phyloP scores from a whole-genome alignment of 2,797 vertebrate genomes.

The Apogon talboti region DNA sequence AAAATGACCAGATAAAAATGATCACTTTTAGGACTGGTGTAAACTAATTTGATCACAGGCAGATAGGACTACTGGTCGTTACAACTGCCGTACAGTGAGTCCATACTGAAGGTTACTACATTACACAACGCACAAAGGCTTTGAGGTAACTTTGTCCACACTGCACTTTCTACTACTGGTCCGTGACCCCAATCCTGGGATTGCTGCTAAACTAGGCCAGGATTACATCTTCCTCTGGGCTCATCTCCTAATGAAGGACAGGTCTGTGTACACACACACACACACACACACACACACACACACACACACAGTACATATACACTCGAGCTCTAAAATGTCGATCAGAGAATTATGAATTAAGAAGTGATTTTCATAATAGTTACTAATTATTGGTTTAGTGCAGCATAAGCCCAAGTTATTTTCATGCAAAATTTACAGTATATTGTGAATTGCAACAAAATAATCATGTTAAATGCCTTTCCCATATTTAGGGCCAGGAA shows the following conservation, averaged over 20 bases:
- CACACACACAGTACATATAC: neutral
- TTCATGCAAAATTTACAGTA: too few relatives aligned
- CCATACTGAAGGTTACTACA: conserved; percentile 50
- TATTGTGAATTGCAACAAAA: too few relatives aligned
- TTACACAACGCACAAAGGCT: conserved; percentile 59
- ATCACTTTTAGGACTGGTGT: neutral
- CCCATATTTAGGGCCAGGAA: too few relatives aligned
- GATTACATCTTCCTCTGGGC: conserved; percentile 76
- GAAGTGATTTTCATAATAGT: too few relatives aligned
- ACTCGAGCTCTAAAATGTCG: too few relatives aligned
- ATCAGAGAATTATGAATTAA: too few relatives aligned
- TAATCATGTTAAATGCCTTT: too few relatives aligned
- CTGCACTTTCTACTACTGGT: conserved; percentile 82
- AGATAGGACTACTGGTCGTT: neutral
- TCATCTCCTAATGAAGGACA: conserved; percentile 77
- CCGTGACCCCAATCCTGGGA: conserved; percentile 87
- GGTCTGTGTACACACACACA: neutral
- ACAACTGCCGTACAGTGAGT: conserved; percentile 10
- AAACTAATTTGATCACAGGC: neutral
- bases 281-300: conserved; percentile 2
- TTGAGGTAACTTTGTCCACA: conserved; percentile 71
- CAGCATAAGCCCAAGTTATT: too few relatives aligned
- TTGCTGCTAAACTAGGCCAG: conserved; percentile 78
- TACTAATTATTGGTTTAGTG: too few relatives aligned
- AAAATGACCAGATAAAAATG: neutral